Evolutionary conservation across 2,888 invertebrate genomes (phyloP).

Genomic region (Biston betularia): DNA sequence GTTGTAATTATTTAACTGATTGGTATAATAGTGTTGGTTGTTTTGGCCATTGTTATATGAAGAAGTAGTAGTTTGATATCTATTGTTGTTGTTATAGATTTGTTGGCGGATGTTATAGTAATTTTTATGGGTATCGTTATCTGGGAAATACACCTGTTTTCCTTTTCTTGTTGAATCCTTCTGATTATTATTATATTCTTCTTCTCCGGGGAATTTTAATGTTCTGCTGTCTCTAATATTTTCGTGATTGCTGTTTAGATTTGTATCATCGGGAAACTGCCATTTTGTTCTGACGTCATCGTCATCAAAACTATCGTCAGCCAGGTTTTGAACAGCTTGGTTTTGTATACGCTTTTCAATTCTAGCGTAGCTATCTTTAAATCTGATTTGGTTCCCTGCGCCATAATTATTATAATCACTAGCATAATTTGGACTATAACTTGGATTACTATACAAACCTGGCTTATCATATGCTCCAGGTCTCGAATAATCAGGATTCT

Average conservation of each 20-base stretch:
- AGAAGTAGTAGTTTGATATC: slow-evolving; percentile 22
- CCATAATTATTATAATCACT: slow-evolving; percentile 51
- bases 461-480: slow-evolving; percentile 14
- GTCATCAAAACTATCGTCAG: slow-evolving; percentile 37
- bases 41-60: slow-evolving; percentile 23
- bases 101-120: slow-evolving; percentile 20
- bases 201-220: slow-evolving; percentile 59
- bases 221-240: slow-evolving; percentile 44
- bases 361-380: slow-evolving; percentile 46
- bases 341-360: slow-evolving; percentile 73
- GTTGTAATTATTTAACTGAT: slow-evolving; percentile 8
- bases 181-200: slow-evolving; percentile 28
- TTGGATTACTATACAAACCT: slow-evolving; percentile 43
- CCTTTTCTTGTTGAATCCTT: slow-evolving; percentile 46
- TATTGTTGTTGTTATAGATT: slow-evolving; percentile 13
- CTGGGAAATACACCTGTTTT: slow-evolving; percentile 51
- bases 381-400: slow-evolving; percentile 44
- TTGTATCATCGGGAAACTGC: slow-evolving; percentile 62
- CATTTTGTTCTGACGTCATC: slow-evolving; percentile 56
- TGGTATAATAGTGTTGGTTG: slow-evolving; percentile 12
- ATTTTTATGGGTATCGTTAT: slow-evolving; percentile 28
- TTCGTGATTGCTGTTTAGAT: slow-evolving; percentile 37
- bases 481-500: background rate
- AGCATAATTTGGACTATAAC: slow-evolving; percentile 57
- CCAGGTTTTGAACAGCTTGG: slow-evolving; percentile 52